Evolutionary conservation across 2,888 invertebrate species (phyloP), one percentile per base, ranked within the genome.

Genomic region (Drosophila paracracens): DNA sequence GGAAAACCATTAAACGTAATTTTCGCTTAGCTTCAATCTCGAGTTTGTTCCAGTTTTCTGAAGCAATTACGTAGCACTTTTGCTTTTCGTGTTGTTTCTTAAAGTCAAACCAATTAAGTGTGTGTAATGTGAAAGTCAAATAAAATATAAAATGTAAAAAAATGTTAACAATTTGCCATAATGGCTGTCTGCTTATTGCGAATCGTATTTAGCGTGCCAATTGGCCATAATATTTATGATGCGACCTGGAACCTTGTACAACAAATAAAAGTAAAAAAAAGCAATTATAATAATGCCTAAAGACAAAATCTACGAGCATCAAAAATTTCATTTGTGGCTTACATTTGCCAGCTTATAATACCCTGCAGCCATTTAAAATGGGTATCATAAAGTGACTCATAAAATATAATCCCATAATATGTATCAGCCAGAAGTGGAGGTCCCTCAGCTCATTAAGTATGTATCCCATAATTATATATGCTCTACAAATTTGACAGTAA

Each of bases 41-140:
- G 16, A 57, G 40, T 58, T 70, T 66, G 66, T 51, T 53, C 54
- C 68, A 59, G 43, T 53, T 59, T 71, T 61, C 36, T 51, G 21
- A 25, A 11, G 54, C 70, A 76, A 76, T 76, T 80, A 63, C 74
- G 43, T 40, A 54, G 70, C 70, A 80, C 69, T 80, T 74, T 80
- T 77, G 74, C 53, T 77, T 70, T 74, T 79, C 43, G 40, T 62
- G 59, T 60, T 58, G 43, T 65, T 63, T 40, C 61, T 51, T 72
- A 43, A 57, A 67, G 58, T 60, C 59, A 52, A 68, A 63, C 74
- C 76, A 81, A 81, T 81, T 81, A 74, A 66, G 65, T 65, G 67
- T 10, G 33, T 38, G 38, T 33, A 33, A 31, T 68, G 81, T 76
- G 81, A 81, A 81, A 81, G 81, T 76, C 76, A 69, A 76, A 71